A percentile compares a stretch with the other conserved stretches of the same genome.
phyloP scores from a whole-genome alignment of 2,113 vertebrate species.

The Stegostoma tigrinum region DNA sequence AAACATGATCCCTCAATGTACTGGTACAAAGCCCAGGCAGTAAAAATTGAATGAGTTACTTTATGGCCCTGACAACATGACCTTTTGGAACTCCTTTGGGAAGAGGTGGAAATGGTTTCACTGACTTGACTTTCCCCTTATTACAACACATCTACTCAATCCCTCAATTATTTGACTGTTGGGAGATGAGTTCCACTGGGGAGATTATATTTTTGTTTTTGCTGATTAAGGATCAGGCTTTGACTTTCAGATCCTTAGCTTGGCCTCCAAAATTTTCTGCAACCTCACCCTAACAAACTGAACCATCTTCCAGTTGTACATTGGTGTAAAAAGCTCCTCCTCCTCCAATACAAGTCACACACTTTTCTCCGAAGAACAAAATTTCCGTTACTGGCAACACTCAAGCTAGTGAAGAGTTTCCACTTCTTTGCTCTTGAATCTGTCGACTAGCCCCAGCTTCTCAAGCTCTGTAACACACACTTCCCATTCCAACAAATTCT shows the following conservation, averaged over 20 bases:
- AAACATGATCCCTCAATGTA: not conserved
- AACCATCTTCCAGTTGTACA: not conserved
- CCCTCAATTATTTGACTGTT: not conserved
- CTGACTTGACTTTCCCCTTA: not conserved
- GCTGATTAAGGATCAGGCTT: not conserved
- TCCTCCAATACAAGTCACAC: not conserved
- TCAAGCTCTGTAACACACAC: not conserved
- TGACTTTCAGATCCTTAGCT: not conserved
- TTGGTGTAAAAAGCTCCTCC: not conserved
- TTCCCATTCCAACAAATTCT: not conserved
- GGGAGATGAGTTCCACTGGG: not conserved
- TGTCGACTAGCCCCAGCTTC: not conserved
- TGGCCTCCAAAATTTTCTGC: not conserved
- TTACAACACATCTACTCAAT: not conserved
- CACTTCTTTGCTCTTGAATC: not conserved
- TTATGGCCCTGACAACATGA: not conserved
- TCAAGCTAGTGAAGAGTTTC: not conserved
- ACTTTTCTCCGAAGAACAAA: not conserved
- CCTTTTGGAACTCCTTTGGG: not conserved
- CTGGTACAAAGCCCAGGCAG: not conserved
- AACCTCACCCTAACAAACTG: not conserved
- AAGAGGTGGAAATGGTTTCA: not conserved
- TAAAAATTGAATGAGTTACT: constrained; percentile 10
- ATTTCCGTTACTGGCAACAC: not conserved
- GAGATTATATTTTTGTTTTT: not conserved